Conservation (phyloP, 2,888 invertebrate genomes). For the Gortyna flavago region DNA sequence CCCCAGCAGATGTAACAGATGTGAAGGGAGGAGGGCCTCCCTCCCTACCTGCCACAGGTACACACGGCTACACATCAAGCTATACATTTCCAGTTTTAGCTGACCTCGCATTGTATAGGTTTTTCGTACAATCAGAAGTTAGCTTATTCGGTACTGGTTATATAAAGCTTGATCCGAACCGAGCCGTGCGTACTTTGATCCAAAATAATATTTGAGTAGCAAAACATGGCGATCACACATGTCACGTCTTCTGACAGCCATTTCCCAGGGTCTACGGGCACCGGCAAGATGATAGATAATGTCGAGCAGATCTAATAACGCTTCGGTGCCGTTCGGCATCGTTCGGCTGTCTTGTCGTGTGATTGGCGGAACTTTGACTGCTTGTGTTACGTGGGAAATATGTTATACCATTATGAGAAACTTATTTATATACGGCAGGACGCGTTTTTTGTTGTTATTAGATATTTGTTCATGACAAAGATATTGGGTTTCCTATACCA, state of each 20-base stretch:
- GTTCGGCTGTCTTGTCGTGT: constrained; percentile 50
- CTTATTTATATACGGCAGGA: background rate
- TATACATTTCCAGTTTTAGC: too few relatives aligned
- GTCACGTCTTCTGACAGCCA: constrained; percentile 24
- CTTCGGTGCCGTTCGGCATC: constrained; percentile 40
- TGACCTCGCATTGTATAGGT: too few relatives aligned
- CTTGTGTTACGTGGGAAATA: constrained; percentile 63
- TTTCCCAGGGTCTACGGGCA: constrained; percentile 55
- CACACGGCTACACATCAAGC: too few relatives aligned
- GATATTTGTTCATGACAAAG: constrained; percentile 20
- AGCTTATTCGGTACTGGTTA: too few relatives aligned
- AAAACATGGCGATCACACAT: constrained; percentile 31
- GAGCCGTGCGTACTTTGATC: too few relatives aligned
- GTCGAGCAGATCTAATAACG: constrained; percentile 55
- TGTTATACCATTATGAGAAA: constrained; percentile 30
- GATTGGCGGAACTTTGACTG: constrained; percentile 60
- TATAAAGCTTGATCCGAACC: too few relatives aligned
- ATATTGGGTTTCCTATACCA: constrained; percentile 25
- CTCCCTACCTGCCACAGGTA: background rate
- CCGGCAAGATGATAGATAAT: constrained; percentile 64
- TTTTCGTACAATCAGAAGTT: too few relatives aligned
- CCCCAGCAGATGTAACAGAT: too few relatives aligned
- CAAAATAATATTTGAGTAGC: constrained; percentile 12
- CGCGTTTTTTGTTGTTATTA: constrained; percentile 26
- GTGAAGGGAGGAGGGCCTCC: background rate